These are phyloP conservation scores for Pseudobourletiella spinata DNA, from an alignment of 1,140 invertebrate genomes.

Conservation along the genomic window DNA sequence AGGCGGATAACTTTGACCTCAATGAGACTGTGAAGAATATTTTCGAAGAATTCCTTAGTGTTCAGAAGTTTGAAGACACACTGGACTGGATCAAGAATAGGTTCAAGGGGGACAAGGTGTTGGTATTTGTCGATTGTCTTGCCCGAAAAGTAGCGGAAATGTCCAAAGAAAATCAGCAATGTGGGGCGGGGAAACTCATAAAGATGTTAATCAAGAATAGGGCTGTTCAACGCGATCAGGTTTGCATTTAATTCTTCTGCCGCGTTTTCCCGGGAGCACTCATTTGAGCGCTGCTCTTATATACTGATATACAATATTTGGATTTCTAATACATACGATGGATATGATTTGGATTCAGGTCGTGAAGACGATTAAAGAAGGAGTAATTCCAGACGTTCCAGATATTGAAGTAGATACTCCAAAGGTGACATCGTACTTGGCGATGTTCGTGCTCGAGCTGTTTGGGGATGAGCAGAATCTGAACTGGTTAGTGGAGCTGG, in stretches of 20 bases:
- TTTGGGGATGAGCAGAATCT: slow-evolving; percentile 28
- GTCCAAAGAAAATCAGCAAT: slow-evolving; percentile 31
- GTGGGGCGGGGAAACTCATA: slow-evolving; percentile 26
- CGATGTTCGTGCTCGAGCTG: slow-evolving; percentile 26
- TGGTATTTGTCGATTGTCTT: slow-evolving; percentile 25
- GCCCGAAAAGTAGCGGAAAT: slow-evolving; percentile 28
- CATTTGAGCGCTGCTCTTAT: too few relatives aligned
- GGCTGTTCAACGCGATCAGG: neutral
- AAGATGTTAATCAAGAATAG: slow-evolving; percentile 15
- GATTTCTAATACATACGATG: too few relatives aligned
- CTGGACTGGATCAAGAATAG: slow-evolving; percentile 25
- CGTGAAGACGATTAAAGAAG: slow-evolving; percentile 17
- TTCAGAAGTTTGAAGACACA: slow-evolving; percentile 24
- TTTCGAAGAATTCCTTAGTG: slow-evolving; percentile 22
- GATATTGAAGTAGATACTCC: slow-evolving; percentile 31
- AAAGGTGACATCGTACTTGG: slow-evolving; percentile 28
- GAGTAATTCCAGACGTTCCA: slow-evolving; percentile 29
- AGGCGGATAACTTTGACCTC: slow-evolving; percentile 13
- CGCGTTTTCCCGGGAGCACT: too few relatives aligned
- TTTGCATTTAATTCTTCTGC: slow-evolving; percentile 7
- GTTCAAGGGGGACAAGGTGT: slow-evolving; percentile 18
- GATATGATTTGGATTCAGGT: too few relatives aligned
- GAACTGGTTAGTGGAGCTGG: slow-evolving; percentile 24
- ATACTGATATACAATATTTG: too few relatives aligned
- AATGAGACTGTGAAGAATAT: slow-evolving; percentile 34